phyloP scores from a whole-genome alignment of 2,113 vertebrate species.

The Pantherophis guttatus region DNA sequence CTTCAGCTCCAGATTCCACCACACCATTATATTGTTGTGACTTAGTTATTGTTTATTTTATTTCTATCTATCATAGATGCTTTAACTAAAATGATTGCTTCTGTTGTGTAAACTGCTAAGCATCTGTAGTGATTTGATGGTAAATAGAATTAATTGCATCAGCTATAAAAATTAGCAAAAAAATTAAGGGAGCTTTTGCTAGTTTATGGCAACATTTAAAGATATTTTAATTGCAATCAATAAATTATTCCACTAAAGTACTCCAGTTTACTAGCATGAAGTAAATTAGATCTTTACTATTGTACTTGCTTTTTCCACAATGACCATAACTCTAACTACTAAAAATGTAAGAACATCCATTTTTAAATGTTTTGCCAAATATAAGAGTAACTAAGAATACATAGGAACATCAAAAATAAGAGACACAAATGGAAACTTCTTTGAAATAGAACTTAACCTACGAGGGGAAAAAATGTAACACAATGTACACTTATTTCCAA shows the following conservation, averaged over 20 bases:
- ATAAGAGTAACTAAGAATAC: background rate
- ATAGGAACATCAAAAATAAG: background rate
- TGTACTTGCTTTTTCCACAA: background rate
- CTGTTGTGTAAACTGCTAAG: background rate
- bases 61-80: background rate
- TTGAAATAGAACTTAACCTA: background rate
- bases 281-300: background rate
- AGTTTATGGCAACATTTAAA: background rate
- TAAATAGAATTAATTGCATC: background rate
- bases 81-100: background rate
- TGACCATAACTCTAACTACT: background rate
- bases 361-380: background rate
- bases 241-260: background rate
- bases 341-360: background rate
- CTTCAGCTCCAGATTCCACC: background rate
- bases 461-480: background rate
- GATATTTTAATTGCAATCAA: background rate
- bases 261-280: background rate
- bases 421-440: background rate
- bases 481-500: background rate
- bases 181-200: background rate
- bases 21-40: background rate
- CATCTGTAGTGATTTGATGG: background rate
- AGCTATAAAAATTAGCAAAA: background rate
- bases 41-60: background rate